phyloP scores from a whole-genome alignment of 2,113 vertebrate genomes.

The Gnathonemus longibarbis region DNA sequence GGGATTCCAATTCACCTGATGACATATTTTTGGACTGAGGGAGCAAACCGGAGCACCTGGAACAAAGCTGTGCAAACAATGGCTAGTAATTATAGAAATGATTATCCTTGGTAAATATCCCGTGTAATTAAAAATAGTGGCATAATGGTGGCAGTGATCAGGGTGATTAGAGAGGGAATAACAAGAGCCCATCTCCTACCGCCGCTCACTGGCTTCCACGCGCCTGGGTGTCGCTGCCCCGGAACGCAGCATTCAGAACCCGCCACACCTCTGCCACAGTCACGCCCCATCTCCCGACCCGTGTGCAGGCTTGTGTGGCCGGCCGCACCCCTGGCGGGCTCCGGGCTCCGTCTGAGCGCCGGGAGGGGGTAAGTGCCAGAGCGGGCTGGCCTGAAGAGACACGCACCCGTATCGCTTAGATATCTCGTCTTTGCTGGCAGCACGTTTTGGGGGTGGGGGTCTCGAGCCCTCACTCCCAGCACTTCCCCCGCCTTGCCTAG shows the following conservation, averaged over 20 bases:
- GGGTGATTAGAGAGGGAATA: background rate
- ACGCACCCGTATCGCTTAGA: background rate
- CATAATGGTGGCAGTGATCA: background rate
- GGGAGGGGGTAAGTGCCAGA: background rate
- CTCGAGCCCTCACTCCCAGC: background rate
- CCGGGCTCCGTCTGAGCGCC: background rate
- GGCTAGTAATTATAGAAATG: background rate
- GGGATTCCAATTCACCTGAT: background rate
- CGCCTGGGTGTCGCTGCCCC: background rate
- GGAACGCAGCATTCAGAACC: background rate
- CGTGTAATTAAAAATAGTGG: background rate
- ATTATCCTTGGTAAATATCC: background rate
- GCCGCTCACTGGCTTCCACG: background rate
- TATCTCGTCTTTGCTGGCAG: background rate
- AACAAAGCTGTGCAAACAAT: background rate
- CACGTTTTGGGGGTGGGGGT: background rate
- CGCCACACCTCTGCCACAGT: background rate
- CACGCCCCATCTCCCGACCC: background rate
- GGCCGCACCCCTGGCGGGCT: background rate
- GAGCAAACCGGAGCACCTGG: background rate
- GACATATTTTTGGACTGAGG: background rate
- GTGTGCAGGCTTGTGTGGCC: background rate
- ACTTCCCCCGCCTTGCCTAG: background rate
- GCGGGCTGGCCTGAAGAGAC: background rate
- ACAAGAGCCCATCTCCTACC: background rate